Percentiles rank a stretch among this genome's conserved stretches.
Evolutionary conservation across 2,888 invertebrate species (phyloP).

Genomic region (Hyposoter didymator): DNA sequence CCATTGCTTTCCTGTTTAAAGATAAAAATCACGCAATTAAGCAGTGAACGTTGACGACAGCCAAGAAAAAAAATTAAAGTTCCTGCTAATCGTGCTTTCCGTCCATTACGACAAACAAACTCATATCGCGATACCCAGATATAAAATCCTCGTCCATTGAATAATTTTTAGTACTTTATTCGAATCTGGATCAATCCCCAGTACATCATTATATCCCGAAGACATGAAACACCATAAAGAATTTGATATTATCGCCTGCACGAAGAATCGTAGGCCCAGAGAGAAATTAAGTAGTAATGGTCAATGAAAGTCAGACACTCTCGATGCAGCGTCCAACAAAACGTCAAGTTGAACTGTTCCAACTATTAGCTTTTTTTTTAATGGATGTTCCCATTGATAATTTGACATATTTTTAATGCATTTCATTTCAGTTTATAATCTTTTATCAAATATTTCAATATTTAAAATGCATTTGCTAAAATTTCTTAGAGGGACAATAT

Average conservation of each 20-base stretch:
- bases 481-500: no score
- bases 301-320: not conserved
- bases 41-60: not conserved
- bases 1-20: not conserved
- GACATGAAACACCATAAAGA: not conserved
- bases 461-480: no score
- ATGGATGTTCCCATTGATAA: no score
- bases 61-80: not conserved
- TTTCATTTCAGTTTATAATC: no score
- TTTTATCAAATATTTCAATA: no score
- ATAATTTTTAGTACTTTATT: not conserved
- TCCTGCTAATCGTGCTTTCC: not conserved
- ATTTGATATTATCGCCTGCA: not conserved
- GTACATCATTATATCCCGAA: not conserved
- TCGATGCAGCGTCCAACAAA: not conserved
- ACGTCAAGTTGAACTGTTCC: no score
- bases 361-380: no score
- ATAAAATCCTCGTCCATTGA: not conserved
- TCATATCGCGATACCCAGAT: not conserved
- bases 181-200: not conserved
- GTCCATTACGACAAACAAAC: not conserved
- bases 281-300: not conserved
- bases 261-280: not conserved
- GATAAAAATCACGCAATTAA: not conserved
- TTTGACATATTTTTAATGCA: no score